Base-by-base conservation (phyloP, 2,113 vertebrate genomes). In the Noctilio leporinus region DNA sequence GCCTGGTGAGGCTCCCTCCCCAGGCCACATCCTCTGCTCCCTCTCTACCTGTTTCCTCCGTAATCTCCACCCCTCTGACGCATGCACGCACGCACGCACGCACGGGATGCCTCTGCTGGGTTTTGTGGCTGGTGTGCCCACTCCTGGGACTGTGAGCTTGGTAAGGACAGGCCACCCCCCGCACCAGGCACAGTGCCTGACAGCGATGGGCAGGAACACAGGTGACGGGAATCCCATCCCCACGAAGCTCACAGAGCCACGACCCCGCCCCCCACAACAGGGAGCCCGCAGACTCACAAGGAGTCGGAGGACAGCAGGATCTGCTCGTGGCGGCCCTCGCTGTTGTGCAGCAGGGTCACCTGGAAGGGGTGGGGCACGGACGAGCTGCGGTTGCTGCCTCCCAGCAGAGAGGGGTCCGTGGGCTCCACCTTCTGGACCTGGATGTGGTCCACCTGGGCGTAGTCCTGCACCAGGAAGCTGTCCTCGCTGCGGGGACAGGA, bases 401-500 rank as follows among this genome's bases (percentile, higher is more conserved):
- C 97, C 0, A 98, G 97, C 10, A 77, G 80, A 1, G 95, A 97
- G 0, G 84, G 95, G 1, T 99, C 99, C 0, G 38, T 1, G 11
- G 96, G 98, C 73, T 99, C 98, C 0, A 96, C 75, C 64, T 98
- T 97, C 89, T 98, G 98, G 94, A 99, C 99, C 0, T 97, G 98
- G 59, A 99, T 65, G 11, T 99, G 98, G 89, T 99, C 98, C 97
- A 98, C 94, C 57, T 97, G 99, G 90, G 99, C 99, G 0, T 99
- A 99, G 98, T 99, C 99, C 96, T 99, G 98, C 85, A 99, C 99
- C 0, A 97, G 9, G 81, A 99, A 99, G 96, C 98, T 99, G 96
- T 99, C 99, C 97, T 99, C 99, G 0, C 99, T 99, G 97, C 0
- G 51, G 64, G 76, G 51, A 92, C 0, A 0, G 81, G 15, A 0